Evolutionary conservation across 2,888 invertebrate genomes (phyloP), one percentile per base, ranked within the genome.

Genomic region (Rhamnusium bicolor): DNA sequence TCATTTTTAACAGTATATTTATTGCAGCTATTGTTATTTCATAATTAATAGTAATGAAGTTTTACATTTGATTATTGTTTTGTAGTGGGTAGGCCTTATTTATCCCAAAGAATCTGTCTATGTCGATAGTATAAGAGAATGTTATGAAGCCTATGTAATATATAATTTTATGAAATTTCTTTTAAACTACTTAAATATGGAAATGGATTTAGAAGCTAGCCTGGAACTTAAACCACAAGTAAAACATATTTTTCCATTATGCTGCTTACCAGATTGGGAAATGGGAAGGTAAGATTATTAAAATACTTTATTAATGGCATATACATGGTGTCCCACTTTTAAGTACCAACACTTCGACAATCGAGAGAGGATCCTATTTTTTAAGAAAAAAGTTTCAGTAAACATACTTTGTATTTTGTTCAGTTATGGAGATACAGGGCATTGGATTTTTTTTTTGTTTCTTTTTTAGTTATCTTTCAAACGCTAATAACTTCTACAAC

Each of bases 141-240:
- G 98, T 86, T 98, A 98, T 86, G 98, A 98, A 89, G 98, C 98
- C 0, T 98, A 98, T 90, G 98, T 98, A 1, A 98, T 98, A 84
- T 98, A 98, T 88, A 98, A 98, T 90, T 98, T 98, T 86, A 97
- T 98, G 97, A 95, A 95, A 84, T 98, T 95, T 87, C 90, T 98
- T 80, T 89, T 98, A 74, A 96, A 96, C 86, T 98, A 96, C 88
- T 90, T 98, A 65, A 94, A 96, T 89, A 92, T 94, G 83, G 95
- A 94, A 85, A 94, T 94, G 90, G 95, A 97, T 86, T 89, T 98
- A 77, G 96, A 96, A 87, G 94, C 93, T 1, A 91, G 92, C 72
- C 90, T 96, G 83, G 95, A 94, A 84, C 91, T 92, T 53, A 96
- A 96, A 84, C 94, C 95, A 14, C 96, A 96, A 89, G 95, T 96